phyloP scores from a whole-genome alignment of 2,797 vertebrate species.

The Aeoliscus strigatus region DNA sequence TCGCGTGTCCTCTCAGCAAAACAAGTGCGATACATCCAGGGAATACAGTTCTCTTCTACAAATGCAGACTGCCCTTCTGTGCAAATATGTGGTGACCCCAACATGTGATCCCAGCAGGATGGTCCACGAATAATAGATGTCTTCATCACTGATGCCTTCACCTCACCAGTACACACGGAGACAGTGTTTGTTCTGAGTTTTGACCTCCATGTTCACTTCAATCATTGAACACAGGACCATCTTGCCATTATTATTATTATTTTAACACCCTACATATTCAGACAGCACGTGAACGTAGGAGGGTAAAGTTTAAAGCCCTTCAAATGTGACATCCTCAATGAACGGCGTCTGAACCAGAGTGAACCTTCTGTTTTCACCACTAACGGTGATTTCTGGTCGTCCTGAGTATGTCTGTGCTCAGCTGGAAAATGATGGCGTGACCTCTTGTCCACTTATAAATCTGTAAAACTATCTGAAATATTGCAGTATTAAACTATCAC shows the following conservation, averaged over 20 bases:
- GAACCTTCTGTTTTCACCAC: too few relatives aligned
- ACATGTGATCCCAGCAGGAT: slow-evolving; percentile 27
- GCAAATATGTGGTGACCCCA: slow-evolving; percentile 44
- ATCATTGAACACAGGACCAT: slow-evolving; percentile 3
- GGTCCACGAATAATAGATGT: slow-evolving; percentile 42
- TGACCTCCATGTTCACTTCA: slow-evolving; percentile 9
- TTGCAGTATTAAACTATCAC: too few relatives aligned
- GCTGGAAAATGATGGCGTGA: too few relatives aligned
- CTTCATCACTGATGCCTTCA: slow-evolving; percentile 29
- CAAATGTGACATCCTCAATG: too few relatives aligned
- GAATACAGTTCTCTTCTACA: slow-evolving; percentile 29
- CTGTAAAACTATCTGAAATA: too few relatives aligned
- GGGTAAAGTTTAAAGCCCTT: too few relatives aligned
- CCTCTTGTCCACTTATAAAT: too few relatives aligned
- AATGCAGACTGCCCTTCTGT: slow-evolving; percentile 22
- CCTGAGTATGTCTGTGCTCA: too few relatives aligned
- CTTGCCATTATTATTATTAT: slow-evolving; percentile 1
- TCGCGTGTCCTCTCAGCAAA: slow-evolving; percentile 12
- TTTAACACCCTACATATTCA: too few relatives aligned
- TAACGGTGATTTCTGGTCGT: too few relatives aligned
- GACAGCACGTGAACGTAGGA: neutral
- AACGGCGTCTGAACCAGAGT: too few relatives aligned
- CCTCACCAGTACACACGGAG: slow-evolving; percentile 14
- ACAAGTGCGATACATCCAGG: slow-evolving; percentile 17
- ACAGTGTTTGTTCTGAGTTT: slow-evolving; percentile 21